Percentiles rank a stretch among this genome's conserved stretches.
Evolutionary conservation across 2,888 invertebrate genomes (phyloP).

Genomic region (Thereva unica): DNA sequence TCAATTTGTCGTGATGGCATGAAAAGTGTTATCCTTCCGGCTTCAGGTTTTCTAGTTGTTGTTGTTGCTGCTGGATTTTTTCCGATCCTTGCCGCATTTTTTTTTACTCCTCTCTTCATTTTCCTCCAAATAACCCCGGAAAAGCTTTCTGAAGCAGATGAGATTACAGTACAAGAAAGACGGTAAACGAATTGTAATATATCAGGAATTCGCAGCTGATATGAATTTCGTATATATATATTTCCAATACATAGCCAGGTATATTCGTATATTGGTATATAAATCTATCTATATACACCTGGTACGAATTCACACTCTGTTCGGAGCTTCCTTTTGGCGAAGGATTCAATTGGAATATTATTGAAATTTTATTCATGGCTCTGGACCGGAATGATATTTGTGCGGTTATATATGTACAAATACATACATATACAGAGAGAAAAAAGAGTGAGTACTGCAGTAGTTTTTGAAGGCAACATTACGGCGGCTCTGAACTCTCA

Average conservation of each 20-base stretch:
- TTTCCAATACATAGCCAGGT: too few relatives aligned
- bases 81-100: conserved; percentile 7
- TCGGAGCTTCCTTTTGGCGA: conserved; percentile 19
- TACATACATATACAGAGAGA: too few relatives aligned
- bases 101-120: conserved; percentile 18
- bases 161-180: conserved; percentile 18
- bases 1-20: conserved; percentile 31
- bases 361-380: conserved; percentile 36
- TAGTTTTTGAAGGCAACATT: too few relatives aligned
- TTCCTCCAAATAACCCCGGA: conserved; percentile 16
- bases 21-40: conserved; percentile 25
- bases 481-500: too few relatives aligned
- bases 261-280: too few relatives aligned
- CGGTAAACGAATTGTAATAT: conserved; percentile 20
- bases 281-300: conserved; percentile 7
- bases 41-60: background rate
- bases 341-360: conserved; percentile 25
- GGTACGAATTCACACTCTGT: conserved; percentile 28
- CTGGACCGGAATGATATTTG: background rate
- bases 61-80: too few relatives aligned
- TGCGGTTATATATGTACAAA: too few relatives aligned
- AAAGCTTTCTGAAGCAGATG: conserved; percentile 26
- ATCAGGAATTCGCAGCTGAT: conserved; percentile 32
- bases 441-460: too few relatives aligned
- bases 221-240: conserved; percentile 20